phyloP scores from a whole-genome alignment of 2,797 vertebrate species.

The Sebastes flavidus region DNA sequence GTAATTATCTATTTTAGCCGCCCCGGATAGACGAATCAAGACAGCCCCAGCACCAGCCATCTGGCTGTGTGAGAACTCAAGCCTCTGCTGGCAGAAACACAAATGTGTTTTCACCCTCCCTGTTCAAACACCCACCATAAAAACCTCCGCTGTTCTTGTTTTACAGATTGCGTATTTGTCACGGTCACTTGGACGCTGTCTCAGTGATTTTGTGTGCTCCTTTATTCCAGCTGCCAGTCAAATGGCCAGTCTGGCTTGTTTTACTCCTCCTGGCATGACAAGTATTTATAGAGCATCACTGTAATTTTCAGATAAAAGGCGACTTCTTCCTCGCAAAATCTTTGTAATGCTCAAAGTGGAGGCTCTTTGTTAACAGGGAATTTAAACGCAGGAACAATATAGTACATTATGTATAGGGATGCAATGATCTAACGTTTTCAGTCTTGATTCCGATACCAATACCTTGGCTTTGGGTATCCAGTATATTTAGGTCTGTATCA shows the following conservation, averaged over 20 bases:
- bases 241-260: slow-evolving; percentile 37
- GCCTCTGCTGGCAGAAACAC: slow-evolving; percentile 64
- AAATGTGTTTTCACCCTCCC: slow-evolving; percentile 56
- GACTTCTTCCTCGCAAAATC: slow-evolving; percentile 21
- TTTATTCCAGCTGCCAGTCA: slow-evolving; percentile 69
- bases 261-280: slow-evolving; percentile 31
- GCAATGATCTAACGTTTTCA: background rate
- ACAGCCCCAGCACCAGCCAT: slow-evolving; percentile 68
- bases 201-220: slow-evolving; percentile 36
- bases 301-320: slow-evolving; percentile 47
- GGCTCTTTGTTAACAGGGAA: background rate
- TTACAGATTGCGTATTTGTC: slow-evolving; percentile 73
- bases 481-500: background rate
- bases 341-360: slow-evolving; percentile 3
- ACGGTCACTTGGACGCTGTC: slow-evolving; percentile 64
- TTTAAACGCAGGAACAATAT: slow-evolving; percentile 10
- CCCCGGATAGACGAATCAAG: slow-evolving; percentile 67
- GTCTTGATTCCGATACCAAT: background rate
- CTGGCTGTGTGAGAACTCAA: slow-evolving; percentile 65
- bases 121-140: slow-evolving; percentile 58
- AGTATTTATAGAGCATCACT: slow-evolving; percentile 33
- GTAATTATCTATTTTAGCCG: slow-evolving; percentile 77
- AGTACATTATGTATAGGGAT: background rate
- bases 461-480: background rate
- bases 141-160: slow-evolving; percentile 65